phyloP scores from a whole-genome alignment of 2,888 invertebrate genomes.

The Darwinula stevensoni region DNA sequence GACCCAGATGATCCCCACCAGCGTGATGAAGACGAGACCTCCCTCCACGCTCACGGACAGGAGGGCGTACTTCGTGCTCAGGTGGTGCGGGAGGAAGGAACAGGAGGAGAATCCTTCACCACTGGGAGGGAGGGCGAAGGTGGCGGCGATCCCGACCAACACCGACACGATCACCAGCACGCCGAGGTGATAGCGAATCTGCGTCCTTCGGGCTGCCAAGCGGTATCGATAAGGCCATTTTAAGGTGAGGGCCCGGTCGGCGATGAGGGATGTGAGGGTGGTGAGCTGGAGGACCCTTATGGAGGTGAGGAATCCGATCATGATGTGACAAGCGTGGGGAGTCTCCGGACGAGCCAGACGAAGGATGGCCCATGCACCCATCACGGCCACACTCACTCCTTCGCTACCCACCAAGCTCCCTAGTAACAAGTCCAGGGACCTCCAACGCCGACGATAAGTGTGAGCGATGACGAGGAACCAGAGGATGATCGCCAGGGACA shows the following conservation, averaged over 20 bases:
- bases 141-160: constrained; percentile 23
- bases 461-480: constrained; percentile 20
- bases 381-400: background rate
- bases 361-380: constrained; percentile 10
- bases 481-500: constrained; percentile 18
- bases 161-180: constrained; percentile 22
- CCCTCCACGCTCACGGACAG: constrained; percentile 23
- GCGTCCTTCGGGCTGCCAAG: constrained; percentile 15
- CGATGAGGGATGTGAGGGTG: constrained; percentile 20
- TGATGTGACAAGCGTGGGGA: constrained; percentile 16
- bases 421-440: constrained; percentile 22
- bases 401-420: constrained; percentile 17
- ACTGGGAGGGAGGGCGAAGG: constrained; percentile 16
- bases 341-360: constrained; percentile 10
- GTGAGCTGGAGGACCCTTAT: constrained; percentile 23
- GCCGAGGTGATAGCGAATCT: constrained; percentile 20
- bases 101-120: constrained; percentile 12
- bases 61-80: constrained; percentile 21
- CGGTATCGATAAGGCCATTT: constrained; percentile 15
- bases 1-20: constrained; percentile 19
- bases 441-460: constrained; percentile 21
- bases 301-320: constrained; percentile 22
- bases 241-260: constrained; percentile 19
- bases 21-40: constrained; percentile 20
- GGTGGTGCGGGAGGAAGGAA: constrained; percentile 19